Base-by-base conservation (phyloP, 1,140 invertebrate genomes). In the Dufourea novaeangliae region DNA sequence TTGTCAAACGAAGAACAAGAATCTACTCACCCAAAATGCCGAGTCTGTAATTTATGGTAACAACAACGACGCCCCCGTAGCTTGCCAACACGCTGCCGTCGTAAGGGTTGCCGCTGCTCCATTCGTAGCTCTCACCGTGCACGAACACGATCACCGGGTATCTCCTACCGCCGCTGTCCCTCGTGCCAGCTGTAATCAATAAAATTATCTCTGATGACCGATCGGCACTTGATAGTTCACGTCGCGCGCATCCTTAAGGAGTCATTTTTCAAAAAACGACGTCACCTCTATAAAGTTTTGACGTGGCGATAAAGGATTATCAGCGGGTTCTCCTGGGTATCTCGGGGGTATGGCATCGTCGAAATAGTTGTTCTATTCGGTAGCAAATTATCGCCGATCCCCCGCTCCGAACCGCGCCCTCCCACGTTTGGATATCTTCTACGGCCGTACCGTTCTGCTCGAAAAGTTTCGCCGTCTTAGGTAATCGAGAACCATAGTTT, bases 21-120 rank as follows among this genome's bases (percentile, higher is more conserved):
- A 57, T 44, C 59, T 78, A 94, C 95, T 96, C 94, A 99, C 98
- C 98, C 84, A 99, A 93, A 87, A 99, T 96, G 79, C 98, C 98
- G 50, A 99, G 95, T 82, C 98, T 95, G 94, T 99, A 99, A 94
- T 99, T 99, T 89, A 99, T 95, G 79, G 98, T 98, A 90, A 99
- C 97, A 73, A 99, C 98, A 82, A 99, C 97, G 84, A 99, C 95
- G 85, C 97, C 95, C 32, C 98, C 97, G 89, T 97, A 97, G 87
- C 97, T 97, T 63, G 98, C 96, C 74, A 99, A 93, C 20, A 99
- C 96, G 69, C 96, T 97, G 71, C 98, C 98, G 88, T 99, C 98
- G 93, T 98, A 99, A 0, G 97, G 96, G 94, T 99, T 99, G 41
- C 98, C 98, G 44, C 97, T 98, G 92, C 98, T 98, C 96, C 97